phyloP scores from a whole-genome alignment of 2,797 vertebrate species.

The Brachymystax lenok region DNA sequence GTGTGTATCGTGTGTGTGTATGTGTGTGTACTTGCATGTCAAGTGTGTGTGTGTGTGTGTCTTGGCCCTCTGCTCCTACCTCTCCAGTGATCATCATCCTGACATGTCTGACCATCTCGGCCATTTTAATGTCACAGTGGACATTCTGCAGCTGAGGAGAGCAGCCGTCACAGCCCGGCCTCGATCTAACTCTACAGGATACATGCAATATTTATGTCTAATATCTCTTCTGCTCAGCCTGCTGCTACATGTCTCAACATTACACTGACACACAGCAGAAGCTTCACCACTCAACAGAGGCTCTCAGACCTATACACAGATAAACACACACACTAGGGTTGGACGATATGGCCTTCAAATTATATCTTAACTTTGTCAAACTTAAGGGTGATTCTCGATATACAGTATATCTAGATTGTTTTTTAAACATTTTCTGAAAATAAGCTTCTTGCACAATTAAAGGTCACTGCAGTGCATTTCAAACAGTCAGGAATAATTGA shows the following conservation, averaged over 20 bases:
- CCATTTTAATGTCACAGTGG: constrained; percentile 79
- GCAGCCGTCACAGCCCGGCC: constrained; percentile 72
- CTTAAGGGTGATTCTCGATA: no score
- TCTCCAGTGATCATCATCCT: constrained; percentile 71
- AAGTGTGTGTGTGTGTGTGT: constrained; percentile 53
- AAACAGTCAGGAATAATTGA: no score
- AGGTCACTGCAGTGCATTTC: no score
- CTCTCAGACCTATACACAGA: constrained; percentile 4
- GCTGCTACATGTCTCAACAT: neutral
- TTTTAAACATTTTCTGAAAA: no score
- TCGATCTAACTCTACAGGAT: constrained; percentile 75
- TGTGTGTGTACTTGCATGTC: constrained; percentile 29
- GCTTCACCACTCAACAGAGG: neutral
- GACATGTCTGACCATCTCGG: constrained; percentile 80
- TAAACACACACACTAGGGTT: constrained; percentile 15
- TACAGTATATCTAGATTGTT: no score
- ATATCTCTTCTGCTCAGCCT: neutral
- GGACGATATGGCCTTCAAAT: no score
- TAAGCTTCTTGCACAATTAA: no score
- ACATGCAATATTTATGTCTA: constrained; percentile 79
- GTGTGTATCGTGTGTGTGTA: constrained; percentile 11
- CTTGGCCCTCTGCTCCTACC: constrained; percentile 31
- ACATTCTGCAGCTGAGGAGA: constrained; percentile 79
- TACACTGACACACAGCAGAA: neutral
- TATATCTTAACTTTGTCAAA: no score